A percentile compares a stretch with the other conserved stretches of the same genome.
These are phyloP conservation scores for Acanthis flammea DNA, from an alignment of 2,797 vertebrate species.

Conservation along the genomic window DNA sequence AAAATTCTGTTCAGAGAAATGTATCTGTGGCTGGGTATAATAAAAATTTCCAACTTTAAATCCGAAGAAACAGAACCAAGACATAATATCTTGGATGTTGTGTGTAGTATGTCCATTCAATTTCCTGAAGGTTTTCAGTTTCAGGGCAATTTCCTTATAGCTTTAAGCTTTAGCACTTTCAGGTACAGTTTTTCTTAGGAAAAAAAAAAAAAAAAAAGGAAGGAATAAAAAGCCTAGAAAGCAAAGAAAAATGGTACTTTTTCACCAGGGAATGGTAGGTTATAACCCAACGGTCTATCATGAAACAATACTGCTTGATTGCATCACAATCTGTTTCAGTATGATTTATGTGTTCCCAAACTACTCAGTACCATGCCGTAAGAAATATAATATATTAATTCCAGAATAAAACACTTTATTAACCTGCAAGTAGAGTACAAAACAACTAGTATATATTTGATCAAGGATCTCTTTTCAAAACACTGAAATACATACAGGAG, in stretches of 20 bases:
- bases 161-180: constrained; percentile 56
- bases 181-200: constrained; percentile 42
- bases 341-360: constrained; percentile 55
- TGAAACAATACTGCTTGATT: constrained; percentile 44
- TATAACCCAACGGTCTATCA: constrained; percentile 20
- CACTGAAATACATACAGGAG: background rate
- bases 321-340: constrained; percentile 14
- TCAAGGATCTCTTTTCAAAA: background rate
- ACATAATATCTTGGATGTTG: constrained; percentile 44
- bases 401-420: constrained; percentile 15
- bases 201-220: background rate
- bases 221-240: constrained; percentile 1
- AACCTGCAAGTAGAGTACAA: background rate
- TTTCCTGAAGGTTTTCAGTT: constrained; percentile 74
- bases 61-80: constrained; percentile 41
- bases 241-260: constrained; percentile 39
- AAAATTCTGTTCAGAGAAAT: background rate
- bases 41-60: background rate
- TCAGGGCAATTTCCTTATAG: constrained; percentile 70
- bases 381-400: constrained; percentile 5
- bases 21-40: background rate
- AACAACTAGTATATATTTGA: background rate
- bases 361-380: background rate
- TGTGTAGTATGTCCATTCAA: constrained; percentile 43
- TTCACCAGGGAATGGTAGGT: constrained; percentile 23